Evolutionary conservation across 2,113 vertebrate species (phyloP).

Genomic region (Rhodinocichla rosea): DNA sequence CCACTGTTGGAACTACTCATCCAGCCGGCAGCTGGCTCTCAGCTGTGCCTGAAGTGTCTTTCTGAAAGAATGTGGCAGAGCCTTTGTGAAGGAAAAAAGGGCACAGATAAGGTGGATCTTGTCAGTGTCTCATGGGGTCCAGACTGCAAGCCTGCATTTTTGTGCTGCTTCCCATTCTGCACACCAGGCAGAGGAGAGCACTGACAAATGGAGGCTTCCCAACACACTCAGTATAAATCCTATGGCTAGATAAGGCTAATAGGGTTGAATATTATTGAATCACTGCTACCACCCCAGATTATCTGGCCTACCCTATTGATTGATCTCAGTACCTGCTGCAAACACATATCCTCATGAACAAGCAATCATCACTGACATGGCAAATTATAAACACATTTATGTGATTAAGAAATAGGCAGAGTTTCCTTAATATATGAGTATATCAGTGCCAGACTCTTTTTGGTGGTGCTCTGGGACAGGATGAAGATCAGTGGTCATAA

Average conservation of each 20-base stretch:
- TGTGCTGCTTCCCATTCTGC: background rate
- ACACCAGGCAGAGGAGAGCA: background rate
- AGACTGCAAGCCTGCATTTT: background rate
- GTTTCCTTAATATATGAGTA: background rate
- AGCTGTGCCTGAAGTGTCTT: background rate
- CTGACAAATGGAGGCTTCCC: background rate
- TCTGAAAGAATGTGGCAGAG: background rate
- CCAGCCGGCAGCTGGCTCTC: background rate
- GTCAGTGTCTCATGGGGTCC: background rate
- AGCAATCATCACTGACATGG: background rate
- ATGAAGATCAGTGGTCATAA: background rate
- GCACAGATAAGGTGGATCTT: background rate
- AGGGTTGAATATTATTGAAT: background rate
- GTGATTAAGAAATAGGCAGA: background rate
- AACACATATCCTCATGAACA: background rate
- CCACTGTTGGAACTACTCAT: background rate
- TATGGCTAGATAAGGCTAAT: background rate
- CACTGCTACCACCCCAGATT: background rate
- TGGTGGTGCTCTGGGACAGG: fast-evolving
- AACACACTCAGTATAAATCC: background rate
- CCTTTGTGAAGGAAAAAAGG: background rate
- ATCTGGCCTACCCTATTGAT: background rate
- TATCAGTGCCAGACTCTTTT: background rate
- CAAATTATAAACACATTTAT: background rate
- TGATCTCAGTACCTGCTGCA: background rate